phyloP scores from a whole-genome alignment of 1,140 invertebrate genomes.

The Pachypsylla venusta region DNA sequence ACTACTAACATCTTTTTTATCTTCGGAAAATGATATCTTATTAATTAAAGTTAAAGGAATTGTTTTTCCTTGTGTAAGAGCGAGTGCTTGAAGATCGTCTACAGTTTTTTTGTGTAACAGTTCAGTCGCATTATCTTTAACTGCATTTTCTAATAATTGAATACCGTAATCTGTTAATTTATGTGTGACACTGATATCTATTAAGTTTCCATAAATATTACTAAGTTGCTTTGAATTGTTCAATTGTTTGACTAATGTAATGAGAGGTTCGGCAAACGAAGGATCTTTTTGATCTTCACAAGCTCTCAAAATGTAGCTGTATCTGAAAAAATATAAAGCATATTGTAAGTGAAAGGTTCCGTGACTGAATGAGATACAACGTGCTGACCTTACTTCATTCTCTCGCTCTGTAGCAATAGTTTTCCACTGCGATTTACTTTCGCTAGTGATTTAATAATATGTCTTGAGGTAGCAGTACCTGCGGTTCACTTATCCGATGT shows the following conservation, averaged over 20 bases:
- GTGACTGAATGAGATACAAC: too few relatives aligned
- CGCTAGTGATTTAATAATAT: too few relatives aligned
- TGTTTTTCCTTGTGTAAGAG: background rate
- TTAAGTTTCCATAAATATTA: background rate
- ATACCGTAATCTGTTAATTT: background rate
- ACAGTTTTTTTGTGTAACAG: background rate
- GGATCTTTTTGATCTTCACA: background rate
- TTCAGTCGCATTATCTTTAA: background rate
- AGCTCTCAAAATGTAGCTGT: background rate
- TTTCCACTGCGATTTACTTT: too few relatives aligned
- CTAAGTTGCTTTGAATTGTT: background rate
- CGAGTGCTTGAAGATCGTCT: background rate
- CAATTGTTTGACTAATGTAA: background rate
- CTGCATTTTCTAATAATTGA: background rate
- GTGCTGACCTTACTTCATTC: too few relatives aligned
- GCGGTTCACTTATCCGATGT: too few relatives aligned
- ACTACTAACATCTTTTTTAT: too few relatives aligned
- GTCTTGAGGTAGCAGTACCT: too few relatives aligned
- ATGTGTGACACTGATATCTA: background rate
- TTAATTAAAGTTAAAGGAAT: background rate
- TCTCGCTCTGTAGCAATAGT: too few relatives aligned
- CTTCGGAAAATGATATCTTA: background rate
- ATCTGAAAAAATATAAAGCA: background rate
- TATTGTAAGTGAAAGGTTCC: too few relatives aligned
- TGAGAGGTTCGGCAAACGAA: background rate